Evolutionary conservation across 2,113 vertebrate species (phyloP).

Genomic region (Hypomesus transpacificus): DNA sequence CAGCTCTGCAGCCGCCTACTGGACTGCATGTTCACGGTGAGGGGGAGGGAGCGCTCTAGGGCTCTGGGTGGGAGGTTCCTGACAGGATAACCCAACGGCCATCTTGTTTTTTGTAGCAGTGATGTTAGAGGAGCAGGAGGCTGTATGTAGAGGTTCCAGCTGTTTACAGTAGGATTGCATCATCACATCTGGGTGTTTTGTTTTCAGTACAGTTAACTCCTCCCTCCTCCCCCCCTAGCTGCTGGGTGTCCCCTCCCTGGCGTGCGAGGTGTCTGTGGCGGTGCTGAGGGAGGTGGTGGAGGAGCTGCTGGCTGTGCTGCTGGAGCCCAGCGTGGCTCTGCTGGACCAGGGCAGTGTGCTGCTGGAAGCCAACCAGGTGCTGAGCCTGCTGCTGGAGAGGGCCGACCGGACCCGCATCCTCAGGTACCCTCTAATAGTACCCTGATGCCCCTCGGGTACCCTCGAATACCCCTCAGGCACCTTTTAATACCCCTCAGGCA

Average conservation of each 20-base stretch:
- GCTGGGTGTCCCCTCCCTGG: constrained; percentile 81
- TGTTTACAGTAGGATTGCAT: too few relatives aligned
- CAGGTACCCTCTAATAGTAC: constrained; percentile 63
- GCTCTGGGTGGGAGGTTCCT: not conserved
- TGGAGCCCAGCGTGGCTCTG: constrained; percentile 83
- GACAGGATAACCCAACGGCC: too few relatives aligned
- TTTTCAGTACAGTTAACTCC: not conserved
- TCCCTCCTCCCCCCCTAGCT: constrained; percentile 60
- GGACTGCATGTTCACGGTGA: constrained; percentile 83
- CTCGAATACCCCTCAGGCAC: too few relatives aligned
- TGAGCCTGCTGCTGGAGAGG: constrained; percentile 83
- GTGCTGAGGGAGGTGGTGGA: constrained; percentile 88
- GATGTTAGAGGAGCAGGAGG: not conserved
- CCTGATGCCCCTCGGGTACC: too few relatives aligned
- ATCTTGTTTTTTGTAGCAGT: not conserved
- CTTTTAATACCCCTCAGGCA: not conserved
- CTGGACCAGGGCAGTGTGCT: constrained; percentile 85
- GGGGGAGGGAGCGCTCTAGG: constrained; percentile 15
- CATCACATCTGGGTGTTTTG: too few relatives aligned
- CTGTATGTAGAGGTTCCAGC: not conserved
- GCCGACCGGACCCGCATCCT: constrained; percentile 86
- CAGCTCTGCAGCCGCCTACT: constrained; percentile 84
- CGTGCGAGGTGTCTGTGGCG: constrained; percentile 82
- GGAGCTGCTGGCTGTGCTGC: constrained; percentile 83
- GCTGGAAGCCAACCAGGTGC: constrained; percentile 82